These are phyloP conservation scores for Strigamia crassipes DNA, from an alignment of 2,888 invertebrate genomes.

Conservation along the genomic window DNA sequence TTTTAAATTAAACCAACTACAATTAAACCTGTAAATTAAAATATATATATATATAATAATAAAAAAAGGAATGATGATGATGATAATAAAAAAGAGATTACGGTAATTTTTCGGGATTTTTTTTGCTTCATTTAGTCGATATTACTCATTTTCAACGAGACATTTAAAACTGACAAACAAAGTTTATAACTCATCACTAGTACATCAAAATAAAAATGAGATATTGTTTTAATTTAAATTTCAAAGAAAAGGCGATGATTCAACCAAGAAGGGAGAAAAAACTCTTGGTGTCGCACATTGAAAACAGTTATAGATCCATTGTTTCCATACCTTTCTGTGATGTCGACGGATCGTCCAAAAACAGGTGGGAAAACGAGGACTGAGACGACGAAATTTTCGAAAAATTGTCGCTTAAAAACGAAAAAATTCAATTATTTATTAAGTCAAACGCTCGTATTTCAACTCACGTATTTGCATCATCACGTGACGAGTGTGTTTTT, in stretches of 20 bases:
- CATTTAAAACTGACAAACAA: not conserved
- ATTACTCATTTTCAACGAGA: not conserved
- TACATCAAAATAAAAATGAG: not conserved
- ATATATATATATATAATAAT: too few species aligned
- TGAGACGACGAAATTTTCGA: not conserved
- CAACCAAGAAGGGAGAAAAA: too few species aligned
- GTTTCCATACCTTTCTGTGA: not conserved
- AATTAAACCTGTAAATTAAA: too few species aligned
- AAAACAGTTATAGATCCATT: not conserved
- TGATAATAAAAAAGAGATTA: too few species aligned
- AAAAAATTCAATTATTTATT: not conserved
- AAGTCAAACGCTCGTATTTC: too few species aligned
- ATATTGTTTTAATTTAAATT: not conserved
- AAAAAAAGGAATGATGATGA: too few species aligned
- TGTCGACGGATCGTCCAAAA: not conserved
- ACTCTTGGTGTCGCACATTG: not conserved
- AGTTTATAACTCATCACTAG: not conserved
- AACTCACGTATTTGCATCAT: not conserved
- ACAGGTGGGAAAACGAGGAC: not conserved
- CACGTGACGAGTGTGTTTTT: not conserved
- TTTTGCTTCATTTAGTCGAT: not conserved
- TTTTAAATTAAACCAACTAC: too few species aligned
- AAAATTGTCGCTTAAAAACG: not conserved
- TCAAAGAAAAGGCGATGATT: not conserved
- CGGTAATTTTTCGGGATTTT: not conserved